Conservation (phyloP, 2,888 invertebrate genomes). For the Mactromeris polynyma region DNA sequence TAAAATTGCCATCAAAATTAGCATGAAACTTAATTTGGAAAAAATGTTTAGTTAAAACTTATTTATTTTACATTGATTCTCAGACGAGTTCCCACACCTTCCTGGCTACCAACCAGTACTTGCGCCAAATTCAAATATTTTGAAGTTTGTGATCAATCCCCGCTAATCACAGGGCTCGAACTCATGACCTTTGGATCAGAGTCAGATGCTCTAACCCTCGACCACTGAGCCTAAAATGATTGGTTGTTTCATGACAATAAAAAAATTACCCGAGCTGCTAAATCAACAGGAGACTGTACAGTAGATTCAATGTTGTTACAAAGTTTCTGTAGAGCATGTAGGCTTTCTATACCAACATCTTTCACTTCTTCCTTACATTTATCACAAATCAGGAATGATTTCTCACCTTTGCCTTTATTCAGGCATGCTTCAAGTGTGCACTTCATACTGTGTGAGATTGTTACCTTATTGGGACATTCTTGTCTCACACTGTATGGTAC, state of each 20-base stretch:
- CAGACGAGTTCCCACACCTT: too few relatives aligned
- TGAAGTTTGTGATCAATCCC: too few relatives aligned
- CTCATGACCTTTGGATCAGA: too few relatives aligned
- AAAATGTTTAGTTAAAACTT: too few relatives aligned
- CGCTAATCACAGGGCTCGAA: too few relatives aligned
- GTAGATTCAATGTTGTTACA: constrained; percentile 44
- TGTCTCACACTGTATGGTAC: neutral
- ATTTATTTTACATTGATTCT: too few relatives aligned
- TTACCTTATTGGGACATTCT: neutral
- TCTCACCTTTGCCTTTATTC: neutral
- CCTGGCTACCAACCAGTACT: too few relatives aligned
- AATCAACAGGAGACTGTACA: constrained; percentile 31
- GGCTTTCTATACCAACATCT: constrained; percentile 13
- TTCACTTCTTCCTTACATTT: neutral
- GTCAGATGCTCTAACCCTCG: too few relatives aligned
- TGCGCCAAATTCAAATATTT: too few relatives aligned
- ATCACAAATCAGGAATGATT: neutral
- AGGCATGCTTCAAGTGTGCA: neutral
- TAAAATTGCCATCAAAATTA: too few relatives aligned
- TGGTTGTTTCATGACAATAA: neutral
- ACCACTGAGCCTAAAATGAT: too few relatives aligned
- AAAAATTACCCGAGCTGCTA: neutral
- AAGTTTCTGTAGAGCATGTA: constrained; percentile 35
- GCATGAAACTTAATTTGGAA: too few relatives aligned
- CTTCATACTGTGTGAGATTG: neutral